phyloP scores from a whole-genome alignment of 2,797 vertebrate species.

The Eospalax fontanierii region DNA sequence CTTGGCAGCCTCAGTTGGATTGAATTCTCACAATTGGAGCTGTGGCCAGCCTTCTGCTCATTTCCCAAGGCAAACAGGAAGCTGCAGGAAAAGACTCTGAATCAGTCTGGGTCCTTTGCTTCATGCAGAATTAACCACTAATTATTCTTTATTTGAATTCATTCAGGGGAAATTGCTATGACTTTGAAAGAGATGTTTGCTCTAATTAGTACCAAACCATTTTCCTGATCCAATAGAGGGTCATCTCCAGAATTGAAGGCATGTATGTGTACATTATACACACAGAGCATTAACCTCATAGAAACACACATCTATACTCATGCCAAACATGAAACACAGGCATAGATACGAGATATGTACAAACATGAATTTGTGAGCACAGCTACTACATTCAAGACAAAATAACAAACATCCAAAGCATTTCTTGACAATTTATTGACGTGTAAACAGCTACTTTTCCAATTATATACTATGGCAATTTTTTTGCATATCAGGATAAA shows the following conservation, averaged over 20 bases:
- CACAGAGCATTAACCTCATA: background rate
- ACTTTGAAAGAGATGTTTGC: background rate
- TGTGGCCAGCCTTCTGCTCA: background rate
- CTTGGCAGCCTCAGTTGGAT: background rate
- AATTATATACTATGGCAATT: rapidly evolving
- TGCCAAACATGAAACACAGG: background rate
- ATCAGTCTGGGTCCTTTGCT: too few relatives aligned
- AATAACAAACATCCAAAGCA: background rate
- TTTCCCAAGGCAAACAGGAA: too few relatives aligned
- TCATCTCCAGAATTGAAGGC: background rate
- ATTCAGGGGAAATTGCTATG: background rate
- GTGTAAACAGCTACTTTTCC: background rate
- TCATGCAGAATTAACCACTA: too few relatives aligned
- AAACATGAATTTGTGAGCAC: background rate
- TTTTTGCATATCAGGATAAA: background rate
- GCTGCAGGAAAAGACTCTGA: rapidly evolving
- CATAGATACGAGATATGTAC: background rate
- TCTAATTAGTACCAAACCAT: background rate
- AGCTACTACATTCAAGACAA: background rate
- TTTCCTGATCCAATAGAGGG: background rate
- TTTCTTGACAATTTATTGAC: background rate
- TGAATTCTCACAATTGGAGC: too few relatives aligned
- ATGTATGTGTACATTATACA: rapidly evolving
- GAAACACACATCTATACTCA: background rate
- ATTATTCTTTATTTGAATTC: background rate